Evolutionary conservation across 64 coral and sea anemone species (phyloP).

Genomic region (Montipora sp.): DNA sequence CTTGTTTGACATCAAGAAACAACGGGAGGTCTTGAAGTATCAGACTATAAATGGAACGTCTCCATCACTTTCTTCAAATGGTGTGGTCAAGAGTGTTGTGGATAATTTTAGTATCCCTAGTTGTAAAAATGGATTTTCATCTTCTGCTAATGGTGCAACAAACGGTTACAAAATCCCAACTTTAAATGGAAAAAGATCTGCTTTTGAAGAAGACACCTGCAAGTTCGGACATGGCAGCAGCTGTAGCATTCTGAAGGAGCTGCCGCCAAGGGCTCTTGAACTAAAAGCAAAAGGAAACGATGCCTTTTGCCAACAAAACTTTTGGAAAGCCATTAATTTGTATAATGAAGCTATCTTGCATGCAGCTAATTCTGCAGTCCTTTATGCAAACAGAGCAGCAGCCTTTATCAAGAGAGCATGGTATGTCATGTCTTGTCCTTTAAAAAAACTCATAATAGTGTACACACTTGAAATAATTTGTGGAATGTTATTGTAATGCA

Average conservation of each 20-base stretch:
- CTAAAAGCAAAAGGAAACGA: constrained; percentile 88
- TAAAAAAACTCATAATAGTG: too few species aligned
- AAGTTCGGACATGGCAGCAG: not conserved
- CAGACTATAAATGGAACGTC: constrained; percentile 46
- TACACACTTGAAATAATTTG: too few species aligned
- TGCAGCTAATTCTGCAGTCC: constrained; percentile 85
- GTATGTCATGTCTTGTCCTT: constrained; percentile 41
- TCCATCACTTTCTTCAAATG: constrained; percentile 54
- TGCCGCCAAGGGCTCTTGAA: constrained; percentile 81
- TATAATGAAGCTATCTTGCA: constrained; percentile 92
- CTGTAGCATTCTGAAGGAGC: not conserved
- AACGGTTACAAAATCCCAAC: constrained; percentile 83
- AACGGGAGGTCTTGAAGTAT: constrained; percentile 57
- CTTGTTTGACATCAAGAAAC: constrained; percentile 87
- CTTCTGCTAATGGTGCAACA: constrained; percentile 56
- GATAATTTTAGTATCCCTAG: constrained; percentile 51
- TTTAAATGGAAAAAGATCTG: constrained; percentile 79
- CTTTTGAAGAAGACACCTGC: not conserved
- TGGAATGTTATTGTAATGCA: too few species aligned
- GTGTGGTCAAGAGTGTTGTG: constrained; percentile 70
- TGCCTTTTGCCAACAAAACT: constrained; percentile 95
- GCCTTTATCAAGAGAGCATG: constrained; percentile 94
- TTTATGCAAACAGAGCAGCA: constrained; percentile 97
- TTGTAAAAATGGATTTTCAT: constrained; percentile 64
- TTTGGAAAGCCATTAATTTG: constrained; percentile 92